Evolutionary conservation across 1,140 invertebrate species (phyloP), one percentile per base, ranked within the genome.

Genomic region (Leptinotarsa texana): DNA sequence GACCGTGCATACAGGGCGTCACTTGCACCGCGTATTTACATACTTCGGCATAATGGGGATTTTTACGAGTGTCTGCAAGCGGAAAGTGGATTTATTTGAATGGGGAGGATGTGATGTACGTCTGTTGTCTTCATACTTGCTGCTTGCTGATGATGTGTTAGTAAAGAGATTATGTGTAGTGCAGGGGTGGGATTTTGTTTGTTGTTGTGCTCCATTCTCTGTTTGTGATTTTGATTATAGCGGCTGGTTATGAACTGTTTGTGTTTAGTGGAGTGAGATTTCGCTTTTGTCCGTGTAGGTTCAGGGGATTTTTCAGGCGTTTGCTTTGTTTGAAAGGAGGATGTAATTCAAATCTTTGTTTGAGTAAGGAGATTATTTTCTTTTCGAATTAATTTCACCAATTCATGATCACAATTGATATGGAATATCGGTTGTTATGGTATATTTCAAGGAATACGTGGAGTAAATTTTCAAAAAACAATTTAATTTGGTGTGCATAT

Each of bases 21-120:
- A 82, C 78, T 78, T 79, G 76, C 80, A 82, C 76, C 76, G 73
- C 75, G 76, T 82, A 83, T 83, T 83, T 83, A 81, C 82, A 83
- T 83, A 76, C 80, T 79, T 75, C 77, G 74, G 74, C 76, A 82
- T 83, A 83, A 83, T 82, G 77, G 82, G 80, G 82, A 83, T 83
- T 83, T 83, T 83, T 83, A 79, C 80, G 80, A 83, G 81, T 81
- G 81, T 80, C 80, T 79, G 76, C 80, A 82, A 83, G 82, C 80
- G 82, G 80, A 82, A 75, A 82, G 79, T 82, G 82, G 78, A 81
- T 83, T 82, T 82, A 79, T 81, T 77, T 76, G 80, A 80, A 78
- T 74, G 76, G 78, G 72, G 42, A 61, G 69, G 73, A 70, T 70
- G 78, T 78, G 75, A 78, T 75, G 78, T 72, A 73, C 78, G 78